Evolutionary conservation across 2,113 vertebrate species (phyloP).

Genomic region (Gobio gobio): DNA sequence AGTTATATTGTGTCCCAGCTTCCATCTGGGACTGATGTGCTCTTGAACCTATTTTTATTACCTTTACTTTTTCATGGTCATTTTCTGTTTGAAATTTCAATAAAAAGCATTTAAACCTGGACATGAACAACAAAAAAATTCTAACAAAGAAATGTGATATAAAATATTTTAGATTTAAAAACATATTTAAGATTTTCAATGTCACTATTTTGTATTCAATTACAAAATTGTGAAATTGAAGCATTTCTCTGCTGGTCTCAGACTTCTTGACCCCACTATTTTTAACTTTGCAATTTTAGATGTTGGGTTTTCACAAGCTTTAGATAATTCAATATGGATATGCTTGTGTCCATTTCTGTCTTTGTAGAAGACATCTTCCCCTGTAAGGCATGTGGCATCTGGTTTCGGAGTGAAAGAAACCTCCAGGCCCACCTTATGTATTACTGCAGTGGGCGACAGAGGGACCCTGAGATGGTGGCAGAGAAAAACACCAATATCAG

Average conservation of each 20-base stretch:
- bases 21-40: neutral
- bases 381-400: conserved; percentile 90
- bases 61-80: neutral
- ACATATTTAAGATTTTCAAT: neutral
- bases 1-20: neutral
- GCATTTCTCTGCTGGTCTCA: neutral
- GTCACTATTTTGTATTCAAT: neutral
- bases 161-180: neutral
- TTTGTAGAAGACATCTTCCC: conserved; percentile 88
- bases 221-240: neutral
- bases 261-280: neutral
- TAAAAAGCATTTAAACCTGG: neutral
- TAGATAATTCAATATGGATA: conserved; percentile 21
- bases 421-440: conserved; percentile 91
- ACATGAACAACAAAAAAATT: neutral
- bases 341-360: conserved; percentile 49
- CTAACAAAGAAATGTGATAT: too few relatives aligned
- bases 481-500: conserved; percentile 78
- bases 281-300: neutral
- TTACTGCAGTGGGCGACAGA: conserved; percentile 86
- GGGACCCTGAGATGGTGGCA: conserved; percentile 73
- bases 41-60: neutral
- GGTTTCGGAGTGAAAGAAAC: conserved; percentile 89
- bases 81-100: neutral
- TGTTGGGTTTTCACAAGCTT: neutral